Percentiles rank a stretch among this genome's conserved stretches.
Conservation (phyloP, 2,113 vertebrate species). For the Trinectes maculatus region DNA sequence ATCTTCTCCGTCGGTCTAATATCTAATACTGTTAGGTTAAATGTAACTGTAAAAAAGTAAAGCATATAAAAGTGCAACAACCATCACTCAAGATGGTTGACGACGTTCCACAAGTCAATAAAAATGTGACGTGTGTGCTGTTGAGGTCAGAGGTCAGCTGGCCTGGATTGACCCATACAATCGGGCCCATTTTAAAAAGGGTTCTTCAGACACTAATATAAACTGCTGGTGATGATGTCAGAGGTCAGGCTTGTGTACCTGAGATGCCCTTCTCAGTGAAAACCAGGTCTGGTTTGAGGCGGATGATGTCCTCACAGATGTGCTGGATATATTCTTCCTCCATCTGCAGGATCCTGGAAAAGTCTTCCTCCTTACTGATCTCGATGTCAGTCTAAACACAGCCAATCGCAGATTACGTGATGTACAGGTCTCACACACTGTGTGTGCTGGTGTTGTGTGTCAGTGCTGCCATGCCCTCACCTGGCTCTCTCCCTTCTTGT, state of each 20-base stretch:
- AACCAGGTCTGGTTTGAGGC: conserved; percentile 91
- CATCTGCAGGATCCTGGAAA: conserved; percentile 95
- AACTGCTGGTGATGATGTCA: background rate
- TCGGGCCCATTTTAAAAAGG: too few relatives aligned
- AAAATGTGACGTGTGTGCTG: background rate
- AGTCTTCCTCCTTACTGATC: conserved; percentile 96
- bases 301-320: conserved; percentile 93
- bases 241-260: conserved; percentile 74
- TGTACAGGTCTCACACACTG: too few relatives aligned
- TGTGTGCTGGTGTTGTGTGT: background rate
- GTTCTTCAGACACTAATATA: too few relatives aligned
- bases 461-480: conserved; percentile 65
- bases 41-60: too few relatives aligned
- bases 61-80: too few relatives aligned
- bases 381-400: conserved; percentile 91
- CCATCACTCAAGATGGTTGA: too few relatives aligned
- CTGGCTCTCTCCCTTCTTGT: conserved; percentile 99
- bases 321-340: conserved; percentile 97
- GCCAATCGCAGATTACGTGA: background rate
- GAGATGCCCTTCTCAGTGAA: conserved; percentile 98
- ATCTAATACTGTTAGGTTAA: background rate
- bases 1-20: background rate
- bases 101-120: too few relatives aligned
- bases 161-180: too few relatives aligned
- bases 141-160: background rate